These are phyloP conservation scores for Propithecus coquereli DNA, from an alignment of 2,113 vertebrate species.

Conservation along the genomic window DNA sequence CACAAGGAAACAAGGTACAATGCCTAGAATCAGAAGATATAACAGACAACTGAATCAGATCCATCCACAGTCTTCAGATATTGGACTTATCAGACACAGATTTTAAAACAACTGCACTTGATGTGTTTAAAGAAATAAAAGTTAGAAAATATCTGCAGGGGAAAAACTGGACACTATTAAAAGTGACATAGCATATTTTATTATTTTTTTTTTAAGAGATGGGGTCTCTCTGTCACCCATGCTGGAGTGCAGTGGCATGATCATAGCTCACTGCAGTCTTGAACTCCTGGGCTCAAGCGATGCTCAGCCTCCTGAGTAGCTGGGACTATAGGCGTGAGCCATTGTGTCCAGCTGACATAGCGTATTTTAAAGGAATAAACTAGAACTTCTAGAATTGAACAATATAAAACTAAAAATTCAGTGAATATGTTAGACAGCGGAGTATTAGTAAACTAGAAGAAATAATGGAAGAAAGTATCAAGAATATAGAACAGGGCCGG, in stretches of 20 bases:
- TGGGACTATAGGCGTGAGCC: too few relatives aligned
- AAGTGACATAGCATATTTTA: not conserved
- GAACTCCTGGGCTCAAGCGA: too few relatives aligned
- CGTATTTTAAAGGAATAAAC: not conserved
- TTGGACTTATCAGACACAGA: too few relatives aligned
- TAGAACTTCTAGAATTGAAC: not conserved
- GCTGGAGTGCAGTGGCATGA: too few relatives aligned
- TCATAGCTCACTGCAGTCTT: too few relatives aligned
- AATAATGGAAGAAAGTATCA: not conserved
- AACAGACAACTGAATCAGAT: not conserved
- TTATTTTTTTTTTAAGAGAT: too few relatives aligned
- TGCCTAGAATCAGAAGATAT: not conserved
- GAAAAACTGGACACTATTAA: not conserved
- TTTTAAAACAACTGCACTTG: not conserved
- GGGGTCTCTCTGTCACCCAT: too few relatives aligned
- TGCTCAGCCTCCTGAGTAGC: too few relatives aligned
- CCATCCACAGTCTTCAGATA: not conserved
- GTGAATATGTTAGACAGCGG: not conserved
- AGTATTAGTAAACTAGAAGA: not conserved
- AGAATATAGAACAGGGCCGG: not conserved
- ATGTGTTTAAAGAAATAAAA: not conserved
- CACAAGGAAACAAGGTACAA: not conserved
- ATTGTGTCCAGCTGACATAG: too few relatives aligned
- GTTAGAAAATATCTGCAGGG: not conserved
- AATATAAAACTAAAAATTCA: not conserved